Evolutionary conservation across 2,888 invertebrate species (phyloP), one percentile per base, ranked within the genome.

Genomic region (Melolontha melolontha): DNA sequence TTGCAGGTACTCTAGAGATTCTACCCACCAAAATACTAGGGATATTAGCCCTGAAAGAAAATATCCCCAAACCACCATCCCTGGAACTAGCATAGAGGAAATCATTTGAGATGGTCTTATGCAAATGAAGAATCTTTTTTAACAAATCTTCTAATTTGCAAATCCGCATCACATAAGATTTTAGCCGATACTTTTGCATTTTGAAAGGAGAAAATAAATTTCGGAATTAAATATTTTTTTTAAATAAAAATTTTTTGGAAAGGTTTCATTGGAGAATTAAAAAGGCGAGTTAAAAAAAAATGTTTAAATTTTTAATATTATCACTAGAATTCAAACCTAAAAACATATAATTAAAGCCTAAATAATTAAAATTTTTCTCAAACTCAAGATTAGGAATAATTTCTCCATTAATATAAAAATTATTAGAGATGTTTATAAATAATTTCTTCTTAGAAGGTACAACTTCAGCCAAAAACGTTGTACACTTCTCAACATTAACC

Each of bases 211-310:
- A 84, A 80, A 10, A 76, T 63, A 11, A 79, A 72, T 2, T 76
- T 70, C 6, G 82, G 82, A 0, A 84, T 65, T 0, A 84, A 68
- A 68, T 78, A 74, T 2, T 67, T 66, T 29, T 78, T 74, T 4
- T 84, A 47, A 0, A 82, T 54, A 12, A 72, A 68, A 0, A 81
- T 41, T 64, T 81, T 77, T 71, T 84, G 83, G 47, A 82, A 79
- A 0, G 83, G 83, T 66, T 82, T 83, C 0, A 83, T 73, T 0
- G 81, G 80, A 0, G 80, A 78, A 55, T 66, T 65, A 2, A 68
- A 64, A 44, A 82, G 65, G 54, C 75, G 75, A 0, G 68, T 34
- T 12, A 64, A 39, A 1, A 34, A 14, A 0, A n/a, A 10, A 11
- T 12, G 7, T 4, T 51, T 11, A 4, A 17, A n/a, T 8, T 5